Evolutionary conservation across 2,797 vertebrate species (phyloP).

Genomic region (Percopsis omiscomaycus): DNA sequence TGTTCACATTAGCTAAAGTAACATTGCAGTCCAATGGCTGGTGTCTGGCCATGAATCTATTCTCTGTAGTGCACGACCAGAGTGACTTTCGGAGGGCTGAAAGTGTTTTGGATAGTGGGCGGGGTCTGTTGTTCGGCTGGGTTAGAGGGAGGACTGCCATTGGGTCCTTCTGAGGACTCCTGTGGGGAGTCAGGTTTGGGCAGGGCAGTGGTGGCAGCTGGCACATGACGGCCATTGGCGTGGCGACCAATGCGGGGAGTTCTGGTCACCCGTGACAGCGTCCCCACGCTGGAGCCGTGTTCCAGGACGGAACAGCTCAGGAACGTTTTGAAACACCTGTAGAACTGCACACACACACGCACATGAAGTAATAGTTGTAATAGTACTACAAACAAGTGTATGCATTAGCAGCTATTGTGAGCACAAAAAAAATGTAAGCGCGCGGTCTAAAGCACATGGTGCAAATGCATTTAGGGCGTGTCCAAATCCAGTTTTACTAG

Average conservation of each 20-base stretch:
- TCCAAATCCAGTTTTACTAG: too few species aligned
- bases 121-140: background rate
- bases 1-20: conserved; percentile 14
- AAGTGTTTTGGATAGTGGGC: background rate
- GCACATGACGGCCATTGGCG: conserved; percentile 40
- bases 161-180: conserved; percentile 22
- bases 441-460: too few species aligned
- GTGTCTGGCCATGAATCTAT: conserved; percentile 11
- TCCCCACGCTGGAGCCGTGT: conserved; percentile 65
- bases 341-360: conserved; percentile 69
- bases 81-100: conserved; percentile 55
- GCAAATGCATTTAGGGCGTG: too few species aligned
- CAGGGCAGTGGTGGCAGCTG: conserved; percentile 27
- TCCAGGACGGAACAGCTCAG: conserved; percentile 63
- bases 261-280: conserved; percentile 69
- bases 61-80: conserved; percentile 75
- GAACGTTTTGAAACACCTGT: conserved; percentile 78
- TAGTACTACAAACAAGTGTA: conserved; percentile 3
- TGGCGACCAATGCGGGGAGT: conserved; percentile 54
- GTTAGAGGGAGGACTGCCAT: background rate
- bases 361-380: background rate
- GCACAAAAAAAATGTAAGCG: background rate
- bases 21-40: background rate
- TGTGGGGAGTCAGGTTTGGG: conserved; percentile 39
- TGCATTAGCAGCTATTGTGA: background rate